A percentile compares a stretch with the other conserved stretches of the same genome.
Conservation (phyloP, 2,797 vertebrate species). For the Glossophaga mutica region DNA sequence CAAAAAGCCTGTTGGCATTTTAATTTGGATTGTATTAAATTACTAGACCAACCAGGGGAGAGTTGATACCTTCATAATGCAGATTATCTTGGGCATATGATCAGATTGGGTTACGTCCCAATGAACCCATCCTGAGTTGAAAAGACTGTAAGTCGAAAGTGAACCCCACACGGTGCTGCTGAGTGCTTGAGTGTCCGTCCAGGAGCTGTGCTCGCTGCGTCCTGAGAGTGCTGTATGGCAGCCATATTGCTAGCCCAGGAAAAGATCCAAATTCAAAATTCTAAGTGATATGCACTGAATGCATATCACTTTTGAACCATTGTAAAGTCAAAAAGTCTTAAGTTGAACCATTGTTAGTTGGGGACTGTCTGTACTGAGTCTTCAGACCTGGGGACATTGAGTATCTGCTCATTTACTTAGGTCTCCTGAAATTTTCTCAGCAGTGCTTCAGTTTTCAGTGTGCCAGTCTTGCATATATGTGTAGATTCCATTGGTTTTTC, state of each 20-base stretch:
- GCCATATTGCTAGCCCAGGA: not conserved
- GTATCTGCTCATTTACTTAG: not conserved
- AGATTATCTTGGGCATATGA: not conserved
- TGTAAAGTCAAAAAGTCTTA: not conserved
- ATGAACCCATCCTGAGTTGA: not conserved
- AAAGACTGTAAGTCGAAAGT: rapidly evolving
- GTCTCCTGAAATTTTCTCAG: not conserved
- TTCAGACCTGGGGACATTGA: rapidly evolving
- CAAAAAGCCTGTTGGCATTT: not conserved
- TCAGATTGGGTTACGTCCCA: not conserved
- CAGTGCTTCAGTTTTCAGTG: not conserved
- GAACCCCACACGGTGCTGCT: not conserved
- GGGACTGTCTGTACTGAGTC: not conserved
- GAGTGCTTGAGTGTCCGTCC: not conserved
- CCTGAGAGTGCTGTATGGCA: not conserved
- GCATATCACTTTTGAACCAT: not conserved
- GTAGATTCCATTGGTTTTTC: not conserved
- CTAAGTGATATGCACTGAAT: not conserved
- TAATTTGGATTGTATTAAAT: not conserved
- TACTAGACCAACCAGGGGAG: not conserved
- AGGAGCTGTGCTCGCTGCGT: not conserved
- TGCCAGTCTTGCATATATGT: not conserved
- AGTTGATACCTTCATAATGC: not conserved
- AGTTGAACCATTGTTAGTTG: not conserved
- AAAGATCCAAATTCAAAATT: not conserved